Evolutionary conservation across 2,797 vertebrate genomes (phyloP), one percentile per base, ranked within the genome.

Genomic region (Meda fulgida): DNA sequence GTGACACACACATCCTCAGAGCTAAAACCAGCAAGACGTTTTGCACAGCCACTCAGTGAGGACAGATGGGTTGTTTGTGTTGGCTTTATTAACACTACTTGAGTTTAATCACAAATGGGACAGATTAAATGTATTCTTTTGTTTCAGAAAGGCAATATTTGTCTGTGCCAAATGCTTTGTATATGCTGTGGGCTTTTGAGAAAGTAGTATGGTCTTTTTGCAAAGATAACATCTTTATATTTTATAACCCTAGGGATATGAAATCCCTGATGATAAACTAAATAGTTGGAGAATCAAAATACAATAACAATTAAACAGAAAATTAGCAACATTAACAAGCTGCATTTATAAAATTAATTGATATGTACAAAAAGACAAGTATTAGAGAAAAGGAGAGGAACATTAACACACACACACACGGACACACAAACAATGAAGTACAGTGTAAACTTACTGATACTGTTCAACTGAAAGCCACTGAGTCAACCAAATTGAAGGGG

Each of bases 391-490:
- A 18, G 26, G 21, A 84, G 5, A 85, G 26, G 55, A 10, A 34
- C 2, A 80, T 1, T 81, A n/a, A 78, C n/a, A 78, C 10, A 86
- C 4, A 40, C 43, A 48, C 46, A 48, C 46, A 48, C 5, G 16
- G 8, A 80, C 21, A 85, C 13, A 85, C 70, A 73, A 72, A 84
- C 58, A 10, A 71, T 80, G 16, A 38, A 40, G 36, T 84, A 76
- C 90, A 85, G 88, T 80, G 89, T 89, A 87, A 92, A 96, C 95
- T 96, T 95, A 95, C 95, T 94, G 93, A 94, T 92, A 94, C 90
- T 93, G 94, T 93, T 94, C 93, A 94, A 94, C 91, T 93, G 95
- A 94, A 93, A 94, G 91, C 94, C 94, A 95, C 93, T 94, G 94
- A 93, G 92, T 92, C 91, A 94, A 87, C 88, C 92, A 93, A 93